Evolutionary conservation across 2,888 invertebrate genomes (phyloP).

Genomic region (Drosophila maculinotata): DNA sequence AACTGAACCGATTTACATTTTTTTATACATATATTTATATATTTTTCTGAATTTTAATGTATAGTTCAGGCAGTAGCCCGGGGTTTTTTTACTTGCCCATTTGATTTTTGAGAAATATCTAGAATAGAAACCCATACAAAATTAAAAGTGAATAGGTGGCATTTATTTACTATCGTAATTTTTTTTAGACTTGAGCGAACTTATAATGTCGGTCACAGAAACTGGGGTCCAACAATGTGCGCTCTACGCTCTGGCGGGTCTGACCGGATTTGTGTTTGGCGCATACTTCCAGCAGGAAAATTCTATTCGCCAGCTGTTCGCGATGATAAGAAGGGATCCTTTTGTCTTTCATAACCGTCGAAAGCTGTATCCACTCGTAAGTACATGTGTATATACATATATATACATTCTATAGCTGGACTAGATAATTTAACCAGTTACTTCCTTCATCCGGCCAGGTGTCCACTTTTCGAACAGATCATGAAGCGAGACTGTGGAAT

Average conservation of each 20-base stretch:
- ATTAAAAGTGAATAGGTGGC: conserved; percentile 32
- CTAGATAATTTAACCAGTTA: neutral
- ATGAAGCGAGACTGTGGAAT: conserved; percentile 58
- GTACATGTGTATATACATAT: neutral
- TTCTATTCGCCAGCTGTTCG: conserved; percentile 47
- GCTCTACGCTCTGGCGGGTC: conserved; percentile 50
- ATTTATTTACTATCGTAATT: neutral
- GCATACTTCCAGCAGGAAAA: conserved; percentile 62
- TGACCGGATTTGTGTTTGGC: conserved; percentile 61
- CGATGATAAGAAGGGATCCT: conserved; percentile 53
- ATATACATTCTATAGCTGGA: neutral
- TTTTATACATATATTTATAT: too few species aligned
- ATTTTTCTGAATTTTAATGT: too few species aligned
- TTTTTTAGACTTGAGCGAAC: neutral
- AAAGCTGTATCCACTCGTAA: conserved; percentile 62
- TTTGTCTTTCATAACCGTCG: conserved; percentile 61
- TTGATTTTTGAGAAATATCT: neutral
- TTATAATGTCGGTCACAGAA: conserved; percentile 30
- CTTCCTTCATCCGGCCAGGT: conserved; percentile 29
- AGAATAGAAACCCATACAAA: conserved; percentile 17
- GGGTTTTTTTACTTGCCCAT: neutral
- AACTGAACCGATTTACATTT: neutral
- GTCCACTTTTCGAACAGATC: conserved; percentile 56
- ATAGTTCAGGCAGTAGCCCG: conserved; percentile 22
- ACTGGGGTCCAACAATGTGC: conserved; percentile 40